A percentile compares a stretch with the other conserved stretches of the same genome.
These are phyloP conservation scores for Argopecten irradians DNA, from an alignment of 1,140 invertebrate genomes.

Conservation along the genomic window DNA sequence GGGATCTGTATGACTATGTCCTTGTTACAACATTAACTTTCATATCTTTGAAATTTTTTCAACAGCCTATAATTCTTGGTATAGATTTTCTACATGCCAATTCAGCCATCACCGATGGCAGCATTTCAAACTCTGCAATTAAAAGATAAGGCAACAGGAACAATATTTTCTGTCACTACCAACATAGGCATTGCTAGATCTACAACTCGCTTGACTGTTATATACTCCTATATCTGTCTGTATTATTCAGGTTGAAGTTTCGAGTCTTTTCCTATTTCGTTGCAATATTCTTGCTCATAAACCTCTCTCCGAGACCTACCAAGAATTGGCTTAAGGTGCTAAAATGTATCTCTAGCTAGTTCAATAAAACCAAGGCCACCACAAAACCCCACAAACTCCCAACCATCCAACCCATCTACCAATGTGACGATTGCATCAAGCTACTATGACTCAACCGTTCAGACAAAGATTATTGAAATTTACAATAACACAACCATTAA, in stretches of 20 bases:
- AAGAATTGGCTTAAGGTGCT: constrained; percentile 36
- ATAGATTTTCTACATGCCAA: constrained; percentile 31
- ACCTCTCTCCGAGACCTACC: constrained; percentile 31
- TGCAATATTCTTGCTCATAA: constrained; percentile 13
- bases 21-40: not conserved
- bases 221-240: not conserved
- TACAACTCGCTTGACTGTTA: not conserved
- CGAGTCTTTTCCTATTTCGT: not conserved
- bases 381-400: too few species aligned
- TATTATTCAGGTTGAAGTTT: not conserved
- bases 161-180: not conserved
- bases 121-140: not conserved
- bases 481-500: constrained; percentile 17
- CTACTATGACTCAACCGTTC: constrained; percentile 43
- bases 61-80: constrained; percentile 47
- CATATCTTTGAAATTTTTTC: constrained; percentile 39
- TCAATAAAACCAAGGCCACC: too few species aligned
- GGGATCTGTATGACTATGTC: too few species aligned
- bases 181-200: constrained; percentile 38
- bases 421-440: too few species aligned
- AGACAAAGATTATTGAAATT: constrained; percentile 30
- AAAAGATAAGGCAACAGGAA: not conserved
- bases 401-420: too few species aligned
- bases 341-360: constrained; percentile 33
- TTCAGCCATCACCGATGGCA: not conserved